Percentiles rank a stretch among this genome's conserved stretches.
Conservation (phyloP, 2,113 vertebrate species). For the Syrmaticus mikado region DNA sequence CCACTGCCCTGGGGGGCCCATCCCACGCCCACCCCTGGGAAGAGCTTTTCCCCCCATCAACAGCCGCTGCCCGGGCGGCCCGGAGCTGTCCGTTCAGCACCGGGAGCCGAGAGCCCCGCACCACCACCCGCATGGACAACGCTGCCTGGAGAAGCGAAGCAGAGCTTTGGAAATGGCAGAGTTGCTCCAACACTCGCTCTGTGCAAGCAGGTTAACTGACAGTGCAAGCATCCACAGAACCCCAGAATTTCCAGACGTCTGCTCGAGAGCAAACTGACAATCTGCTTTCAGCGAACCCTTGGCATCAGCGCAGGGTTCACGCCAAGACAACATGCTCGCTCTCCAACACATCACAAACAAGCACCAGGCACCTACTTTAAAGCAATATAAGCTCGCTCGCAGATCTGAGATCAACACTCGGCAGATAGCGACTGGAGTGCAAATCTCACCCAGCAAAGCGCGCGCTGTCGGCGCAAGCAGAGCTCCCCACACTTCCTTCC, state of each 20-base stretch:
- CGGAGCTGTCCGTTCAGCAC: background rate
- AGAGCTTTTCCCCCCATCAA: background rate
- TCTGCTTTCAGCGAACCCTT: slow-evolving; percentile 47
- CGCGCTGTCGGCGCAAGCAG: background rate
- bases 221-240: background rate
- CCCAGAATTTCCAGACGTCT: slow-evolving; percentile 15
- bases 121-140: no score
- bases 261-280: slow-evolving; percentile 27
- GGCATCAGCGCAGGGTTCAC: slow-evolving; percentile 40
- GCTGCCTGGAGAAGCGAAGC: background rate
- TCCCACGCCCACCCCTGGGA: no score
- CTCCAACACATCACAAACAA: slow-evolving; percentile 47
- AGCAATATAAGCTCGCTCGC: slow-evolving; percentile 29
- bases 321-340: slow-evolving; percentile 31
- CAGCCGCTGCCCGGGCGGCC: no score
- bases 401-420: slow-evolving; percentile 39
- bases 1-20: background rate
- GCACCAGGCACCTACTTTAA: slow-evolving; percentile 30
- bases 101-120: no score
- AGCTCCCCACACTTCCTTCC: slow-evolving; percentile 12
- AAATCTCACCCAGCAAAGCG: background rate
- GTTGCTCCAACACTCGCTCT: background rate
- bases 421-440: slow-evolving; percentile 3
- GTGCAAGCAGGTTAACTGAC: background rate
- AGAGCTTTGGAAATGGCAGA: background rate